Base-by-base conservation (phyloP, 1,140 invertebrate species). In the Ceratitis capitata region DNA sequence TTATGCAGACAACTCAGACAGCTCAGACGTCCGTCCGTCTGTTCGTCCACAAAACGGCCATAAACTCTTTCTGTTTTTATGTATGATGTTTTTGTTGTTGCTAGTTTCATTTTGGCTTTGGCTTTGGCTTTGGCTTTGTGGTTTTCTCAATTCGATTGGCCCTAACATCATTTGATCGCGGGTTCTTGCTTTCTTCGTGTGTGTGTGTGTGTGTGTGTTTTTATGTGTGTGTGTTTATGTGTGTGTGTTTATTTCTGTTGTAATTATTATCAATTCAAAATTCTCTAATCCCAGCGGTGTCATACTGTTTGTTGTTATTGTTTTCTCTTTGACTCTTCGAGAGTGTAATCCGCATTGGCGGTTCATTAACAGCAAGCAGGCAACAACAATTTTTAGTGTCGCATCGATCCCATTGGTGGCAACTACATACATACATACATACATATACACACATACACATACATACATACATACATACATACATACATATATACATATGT, bases 291-390 rank as follows among this genome's bases (percentile, higher is more conserved):
- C 58, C 29, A 14, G 58, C 5, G 61, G 29, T 39, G 9, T n/a
- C 39, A 29, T 69, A 19, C 61, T 69, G 29, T 61, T 29, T 29
- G 10, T 1, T 29, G 32, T 69, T 69, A 39, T 56, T 56, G 19
- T 69, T 69, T 69, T 69, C 61, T 69, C 32, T 69, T 69, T 69
- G 32, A 69, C 29, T 69, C 14, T 39, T n/a, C n/a, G n/a, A n/a
- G n/a, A n/a, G n/a, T 39, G 16, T 16, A 16, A 29, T 39, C 5
- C 35, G 32, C 29, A 35, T n/a, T 32, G 7, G 32, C n/a, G 32
- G 61, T 4, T 16, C 51, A 23, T 7, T 9, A 51, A 51, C 49
- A 56, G 23, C 51, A 56, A 56, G n/a, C n/a, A n/a, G n/a, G n/a
- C 51, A 23, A 56, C 51, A 56, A 47, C 45, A 47, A 47, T 58